phyloP scores from a whole-genome alignment of 2,113 vertebrate genomes.

The Mormoops blainvillei region DNA sequence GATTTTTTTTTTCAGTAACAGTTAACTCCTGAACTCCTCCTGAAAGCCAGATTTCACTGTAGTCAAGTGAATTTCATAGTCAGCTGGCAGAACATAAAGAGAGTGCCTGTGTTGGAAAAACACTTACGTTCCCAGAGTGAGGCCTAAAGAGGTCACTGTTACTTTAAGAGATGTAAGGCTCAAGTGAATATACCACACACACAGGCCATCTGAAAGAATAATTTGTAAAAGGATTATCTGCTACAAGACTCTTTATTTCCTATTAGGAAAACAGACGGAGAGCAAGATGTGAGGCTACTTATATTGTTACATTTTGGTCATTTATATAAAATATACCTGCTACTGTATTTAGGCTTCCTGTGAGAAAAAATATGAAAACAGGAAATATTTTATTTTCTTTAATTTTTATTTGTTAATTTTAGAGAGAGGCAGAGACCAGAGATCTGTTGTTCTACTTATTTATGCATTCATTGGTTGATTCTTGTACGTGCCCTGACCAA shows the following conservation, averaged over 20 bases:
- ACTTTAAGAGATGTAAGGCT: background rate
- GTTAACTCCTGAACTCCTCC: slow-evolving; percentile 56
- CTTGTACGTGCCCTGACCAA: too few relatives aligned
- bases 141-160: background rate
- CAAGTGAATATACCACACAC: background rate
- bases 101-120: slow-evolving; percentile 48
- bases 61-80: slow-evolving; percentile 61
- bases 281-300: slow-evolving; percentile 56
- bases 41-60: slow-evolving; percentile 40
- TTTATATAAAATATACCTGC: slow-evolving; percentile 70
- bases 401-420: too few relatives aligned
- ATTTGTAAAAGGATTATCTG: background rate
- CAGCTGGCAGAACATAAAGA: slow-evolving; percentile 39
- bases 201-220: background rate
- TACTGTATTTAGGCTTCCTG: slow-evolving; percentile 36
- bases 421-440: too few relatives aligned
- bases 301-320: slow-evolving; percentile 63
- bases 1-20: slow-evolving; percentile 25
- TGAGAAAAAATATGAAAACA: slow-evolving; percentile 39
- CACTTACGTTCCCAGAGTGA: background rate
- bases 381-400: slow-evolving; percentile 46
- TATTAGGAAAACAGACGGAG: slow-evolving; percentile 59
- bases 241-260: slow-evolving; percentile 45
- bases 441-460: too few relatives aligned
- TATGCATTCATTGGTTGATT: too few relatives aligned